Base-by-base conservation (phyloP, 2,888 invertebrate genomes). In the Thalpophila matura region DNA sequence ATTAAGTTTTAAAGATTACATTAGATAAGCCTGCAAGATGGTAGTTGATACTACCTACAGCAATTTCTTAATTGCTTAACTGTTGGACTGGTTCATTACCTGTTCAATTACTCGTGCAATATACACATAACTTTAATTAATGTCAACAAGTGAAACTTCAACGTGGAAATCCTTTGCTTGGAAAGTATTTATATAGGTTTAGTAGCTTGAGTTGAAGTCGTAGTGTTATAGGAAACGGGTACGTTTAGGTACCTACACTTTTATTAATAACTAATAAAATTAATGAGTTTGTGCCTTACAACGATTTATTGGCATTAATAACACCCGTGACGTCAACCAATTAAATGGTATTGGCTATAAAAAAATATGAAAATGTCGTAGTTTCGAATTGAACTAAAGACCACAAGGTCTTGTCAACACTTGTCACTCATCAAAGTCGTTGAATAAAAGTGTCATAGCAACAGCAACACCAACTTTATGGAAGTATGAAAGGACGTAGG, bases 81-180 rank as follows among this genome's bases (percentile, higher is more conserved):
- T 53, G 29, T 40, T 38, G 33, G 12, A 7, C 54, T 20, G 27
- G 69, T 56, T 49, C 51, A 69, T 60, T 71, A 62, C 55, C 26
- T 53, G 42, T 26, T 69, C 29, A 74, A 69, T 61, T 61, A 51
- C 55, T 33, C 29, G 14, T 35, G n/a, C 47, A 53, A 51, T 69
- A 61, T 22, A 35, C 35, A 29, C 50, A 51, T 46, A 63, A 40
- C 26, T 47, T 50, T 47, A 16, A 53, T 58, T 45, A 40, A 49
- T 49, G 42, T 53, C 60, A 45, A 40, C 60, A 45, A 68, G 46
- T 67, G 47, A 67, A 73, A 74, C 43, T 53, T 46, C 16, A 22
- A 47, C 24, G 42, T 49, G 49, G 49, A 74, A 68, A 68, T 67
- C 14, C 35, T 73, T 69, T 58, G 38, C 46, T 53, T 49, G 26